Conservation (phyloP, 2,888 invertebrate species). For the Punctoribates punctum region DNA sequence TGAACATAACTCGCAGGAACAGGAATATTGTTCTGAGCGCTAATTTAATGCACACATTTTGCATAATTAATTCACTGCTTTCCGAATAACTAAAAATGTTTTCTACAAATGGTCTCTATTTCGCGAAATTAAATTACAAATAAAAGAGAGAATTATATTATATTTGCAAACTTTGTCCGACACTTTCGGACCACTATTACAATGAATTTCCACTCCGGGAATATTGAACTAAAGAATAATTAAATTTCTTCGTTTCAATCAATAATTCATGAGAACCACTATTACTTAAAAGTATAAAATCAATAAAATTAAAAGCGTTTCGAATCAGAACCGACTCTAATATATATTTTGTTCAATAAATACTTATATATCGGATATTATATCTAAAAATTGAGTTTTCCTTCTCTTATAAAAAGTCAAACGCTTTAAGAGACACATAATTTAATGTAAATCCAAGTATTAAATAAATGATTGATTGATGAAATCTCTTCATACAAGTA, state of each 20-base stretch:
- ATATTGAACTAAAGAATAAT: neutral
- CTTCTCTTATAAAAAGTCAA: neutral
- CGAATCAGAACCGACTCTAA: neutral
- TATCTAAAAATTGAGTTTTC: neutral
- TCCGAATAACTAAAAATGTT: neutral
- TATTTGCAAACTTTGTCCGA: too few relatives aligned
- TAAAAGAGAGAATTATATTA: too few relatives aligned
- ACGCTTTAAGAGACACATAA: neutral
- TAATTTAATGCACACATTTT: slow-evolving; percentile 17
- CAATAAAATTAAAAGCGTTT: too few relatives aligned
- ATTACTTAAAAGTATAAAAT: neutral
- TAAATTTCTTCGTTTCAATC: neutral
- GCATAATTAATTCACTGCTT: slow-evolving; percentile 8
- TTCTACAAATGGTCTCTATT: neutral
- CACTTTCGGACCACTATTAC: too few relatives aligned
- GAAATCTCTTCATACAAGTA: neutral
- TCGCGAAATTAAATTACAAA: neutral
- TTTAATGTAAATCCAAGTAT: neutral
- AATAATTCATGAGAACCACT: neutral
- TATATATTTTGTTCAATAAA: neutral
- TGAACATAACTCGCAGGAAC: neutral
- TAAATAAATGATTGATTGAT: slow-evolving; percentile 20
- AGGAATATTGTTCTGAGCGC: neutral
- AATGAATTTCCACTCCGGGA: neutral
- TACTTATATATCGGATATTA: neutral